Conservation (phyloP, 2,113 vertebrate species). For the Potamarius usumacintae region DNA sequence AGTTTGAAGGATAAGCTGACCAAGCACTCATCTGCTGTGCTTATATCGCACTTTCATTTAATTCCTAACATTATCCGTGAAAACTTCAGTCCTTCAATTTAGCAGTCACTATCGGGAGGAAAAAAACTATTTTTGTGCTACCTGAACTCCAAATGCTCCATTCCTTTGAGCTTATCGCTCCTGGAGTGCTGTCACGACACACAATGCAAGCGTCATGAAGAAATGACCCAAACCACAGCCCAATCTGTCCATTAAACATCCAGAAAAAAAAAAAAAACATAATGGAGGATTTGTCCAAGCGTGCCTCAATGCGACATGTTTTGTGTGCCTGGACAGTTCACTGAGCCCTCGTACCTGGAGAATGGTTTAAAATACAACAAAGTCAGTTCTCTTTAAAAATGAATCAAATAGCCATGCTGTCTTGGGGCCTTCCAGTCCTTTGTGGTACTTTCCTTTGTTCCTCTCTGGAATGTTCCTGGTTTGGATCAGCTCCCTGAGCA, state of each 20-base stretch:
- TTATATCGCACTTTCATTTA: background rate
- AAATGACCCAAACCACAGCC: background rate
- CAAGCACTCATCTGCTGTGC: background rate
- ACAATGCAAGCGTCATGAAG: constrained; percentile 23
- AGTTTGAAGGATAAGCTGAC: background rate
- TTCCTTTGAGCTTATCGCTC: constrained; percentile 17
- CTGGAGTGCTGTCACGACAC: background rate
- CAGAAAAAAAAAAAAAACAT: background rate
- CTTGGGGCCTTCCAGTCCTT: constrained; percentile 9
- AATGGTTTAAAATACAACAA: constrained; percentile 19
- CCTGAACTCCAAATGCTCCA: background rate
- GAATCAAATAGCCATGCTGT: constrained; percentile 23
- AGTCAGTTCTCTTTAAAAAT: constrained; percentile 28
- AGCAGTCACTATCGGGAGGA: background rate
- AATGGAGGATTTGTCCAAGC: constrained; percentile 7
- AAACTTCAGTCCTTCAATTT: background rate
- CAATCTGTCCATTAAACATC: constrained; percentile 13
- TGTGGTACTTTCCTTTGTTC: constrained; percentile 21
- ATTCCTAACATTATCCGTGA: background rate
- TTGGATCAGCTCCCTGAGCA: background rate
- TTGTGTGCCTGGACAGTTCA: constrained; percentile 23
- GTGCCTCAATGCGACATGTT: background rate
- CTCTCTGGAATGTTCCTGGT: constrained; percentile 3
- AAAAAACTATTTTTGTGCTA: background rate
- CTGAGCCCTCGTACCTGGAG: background rate